Conservation (phyloP, 2,888 invertebrate genomes). For the Scaptomyza polygonia region DNA sequence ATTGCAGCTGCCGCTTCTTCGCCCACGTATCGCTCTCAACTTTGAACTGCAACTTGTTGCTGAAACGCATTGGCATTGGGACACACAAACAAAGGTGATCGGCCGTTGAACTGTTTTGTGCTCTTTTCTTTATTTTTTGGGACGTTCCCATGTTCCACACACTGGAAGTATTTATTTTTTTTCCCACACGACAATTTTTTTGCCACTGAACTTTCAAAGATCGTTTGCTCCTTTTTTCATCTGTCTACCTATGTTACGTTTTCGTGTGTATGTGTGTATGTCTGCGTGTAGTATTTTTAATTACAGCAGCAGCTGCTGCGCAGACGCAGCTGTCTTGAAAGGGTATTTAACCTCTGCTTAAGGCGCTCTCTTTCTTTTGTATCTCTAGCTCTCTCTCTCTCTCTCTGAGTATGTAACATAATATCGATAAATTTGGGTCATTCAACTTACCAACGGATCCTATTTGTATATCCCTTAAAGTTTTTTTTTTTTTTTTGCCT, state of each 20-base stretch:
- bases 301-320: conserved; percentile 69
- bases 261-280: background rate
- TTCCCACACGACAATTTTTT: conserved; percentile 18
- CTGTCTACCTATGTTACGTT: conserved; percentile 26
- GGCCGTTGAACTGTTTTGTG: conserved; percentile 44
- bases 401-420: conserved; percentile 43
- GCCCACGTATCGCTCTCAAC: conserved; percentile 35
- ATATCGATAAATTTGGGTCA: conserved; percentile 70
- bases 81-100: conserved; percentile 12
- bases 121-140: conserved; percentile 1
- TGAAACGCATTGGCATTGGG: conserved; percentile 35
- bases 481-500: conserved; percentile 7
- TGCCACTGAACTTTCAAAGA: too few species aligned
- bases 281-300: conserved; percentile 66
- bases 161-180: conserved; percentile 9
- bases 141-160: conserved; percentile 14
- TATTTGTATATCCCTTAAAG: conserved; percentile 24
- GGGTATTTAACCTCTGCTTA: conserved; percentile 56
- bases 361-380: conserved; percentile 2
- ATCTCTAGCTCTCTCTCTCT: conserved; percentile 3
- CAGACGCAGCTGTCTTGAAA: conserved; percentile 69
- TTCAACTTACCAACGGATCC: conserved; percentile 60
- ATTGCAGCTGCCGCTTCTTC: conserved; percentile 8
- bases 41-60: conserved; percentile 48
- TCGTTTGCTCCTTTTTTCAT: conserved; percentile 9